phyloP scores from a whole-genome alignment of 2,888 invertebrate species.

The Aplocera efformata region DNA sequence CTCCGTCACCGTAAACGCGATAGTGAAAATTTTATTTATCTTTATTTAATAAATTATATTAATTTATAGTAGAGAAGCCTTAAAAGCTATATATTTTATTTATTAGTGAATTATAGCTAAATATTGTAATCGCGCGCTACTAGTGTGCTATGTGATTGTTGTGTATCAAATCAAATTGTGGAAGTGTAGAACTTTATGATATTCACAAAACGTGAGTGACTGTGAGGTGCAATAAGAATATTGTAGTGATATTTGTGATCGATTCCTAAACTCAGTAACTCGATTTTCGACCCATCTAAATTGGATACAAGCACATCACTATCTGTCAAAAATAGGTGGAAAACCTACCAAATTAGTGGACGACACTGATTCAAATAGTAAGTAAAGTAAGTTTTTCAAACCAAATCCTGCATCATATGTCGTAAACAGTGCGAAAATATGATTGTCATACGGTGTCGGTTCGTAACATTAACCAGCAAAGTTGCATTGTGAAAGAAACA shows the following conservation, averaged over 20 bases:
- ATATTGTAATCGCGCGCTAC: slow-evolving; percentile 69
- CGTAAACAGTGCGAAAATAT: slow-evolving; percentile 6
- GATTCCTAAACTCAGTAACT: slow-evolving; percentile 54
- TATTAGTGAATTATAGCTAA: slow-evolving; percentile 77
- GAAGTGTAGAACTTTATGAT: slow-evolving; percentile 51
- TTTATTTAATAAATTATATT: slow-evolving; percentile 71
- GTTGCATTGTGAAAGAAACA: slow-evolving; percentile 18
- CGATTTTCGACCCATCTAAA: slow-evolving; percentile 60
- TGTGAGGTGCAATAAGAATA: slow-evolving; percentile 58
- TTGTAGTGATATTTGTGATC: slow-evolving; percentile 55
- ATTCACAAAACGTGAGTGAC: slow-evolving; percentile 59
- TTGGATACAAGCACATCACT: slow-evolving; percentile 60
- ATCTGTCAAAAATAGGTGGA: slow-evolving; percentile 69
- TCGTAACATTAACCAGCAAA: slow-evolving; percentile 6
- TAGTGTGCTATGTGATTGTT: slow-evolving; percentile 74
- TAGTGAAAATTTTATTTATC: slow-evolving; percentile 75
- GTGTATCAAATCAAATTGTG: slow-evolving; percentile 60
- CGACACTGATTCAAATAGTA: slow-evolving; percentile 77
- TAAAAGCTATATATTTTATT: slow-evolving; percentile 66
- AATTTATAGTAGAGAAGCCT: slow-evolving; percentile 76
- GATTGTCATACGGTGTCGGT: slow-evolving; percentile 3
- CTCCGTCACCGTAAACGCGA: slow-evolving; percentile 73
- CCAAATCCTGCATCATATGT: background rate
- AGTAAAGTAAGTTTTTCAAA: slow-evolving; percentile 45
- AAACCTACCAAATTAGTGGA: slow-evolving; percentile 71